Conservation (phyloP, 2,113 vertebrate genomes). For the Rhinolophus sinicus region DNA sequence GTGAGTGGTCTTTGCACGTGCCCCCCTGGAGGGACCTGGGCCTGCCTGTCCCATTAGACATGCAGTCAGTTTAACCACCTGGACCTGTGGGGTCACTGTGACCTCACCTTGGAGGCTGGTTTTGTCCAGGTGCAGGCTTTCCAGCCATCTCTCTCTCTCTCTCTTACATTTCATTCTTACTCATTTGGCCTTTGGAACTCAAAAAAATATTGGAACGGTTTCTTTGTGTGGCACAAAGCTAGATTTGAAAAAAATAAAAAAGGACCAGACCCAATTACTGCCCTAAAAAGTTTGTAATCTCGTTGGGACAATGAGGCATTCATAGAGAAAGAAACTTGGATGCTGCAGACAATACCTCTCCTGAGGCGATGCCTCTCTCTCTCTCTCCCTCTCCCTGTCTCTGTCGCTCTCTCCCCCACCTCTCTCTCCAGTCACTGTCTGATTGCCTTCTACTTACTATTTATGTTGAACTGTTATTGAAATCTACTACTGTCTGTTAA, state of each 20-base stretch:
- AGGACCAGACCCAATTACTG: not conserved
- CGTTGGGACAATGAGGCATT: not conserved
- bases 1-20: not conserved
- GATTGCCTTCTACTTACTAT: fast-evolving
- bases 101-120: not conserved
- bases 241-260: not conserved
- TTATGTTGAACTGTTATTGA: fast-evolving
- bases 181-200: not conserved
- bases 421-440: not conserved
- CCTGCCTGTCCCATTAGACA: not conserved
- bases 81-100: not conserved
- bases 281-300: conserved; percentile 31
- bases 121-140: not conserved
- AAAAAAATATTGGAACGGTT: not conserved
- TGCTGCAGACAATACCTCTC: fast-evolving
- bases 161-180: not conserved
- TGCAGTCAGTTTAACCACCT: not conserved
- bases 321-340: not conserved
- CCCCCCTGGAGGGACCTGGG: not conserved
- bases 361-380: not conserved
- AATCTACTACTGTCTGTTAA: not conserved
- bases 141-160: too few relatives aligned
- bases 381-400: not conserved
- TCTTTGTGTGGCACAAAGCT: not conserved
- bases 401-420: not conserved